Evolutionary conservation across 2,797 vertebrate species (phyloP), one percentile per base, ranked within the genome.

Genomic region (Sus cebifrons): DNA sequence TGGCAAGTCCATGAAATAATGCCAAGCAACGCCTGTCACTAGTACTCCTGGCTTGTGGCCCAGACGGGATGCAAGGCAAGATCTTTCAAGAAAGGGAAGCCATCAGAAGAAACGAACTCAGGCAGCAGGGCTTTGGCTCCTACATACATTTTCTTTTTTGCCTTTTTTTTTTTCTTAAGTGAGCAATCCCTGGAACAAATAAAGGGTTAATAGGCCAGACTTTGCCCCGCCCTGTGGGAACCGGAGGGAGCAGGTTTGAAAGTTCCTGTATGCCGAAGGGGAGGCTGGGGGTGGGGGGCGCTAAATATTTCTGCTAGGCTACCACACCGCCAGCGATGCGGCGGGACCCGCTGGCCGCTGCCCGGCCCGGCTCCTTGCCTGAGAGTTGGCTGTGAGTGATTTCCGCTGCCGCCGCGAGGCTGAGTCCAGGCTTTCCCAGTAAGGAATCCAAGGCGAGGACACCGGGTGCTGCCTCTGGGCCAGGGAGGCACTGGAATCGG

Each of bases 191-290:
- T 73, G 96, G 78, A 86, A 77, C 93, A 79, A 95, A 89, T 96
- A 97, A 97, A 98, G 96, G 96, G 97, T 98, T 98, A 98, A 97
- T 25, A 83, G 91, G 68, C 94, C 89, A 62, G 95, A 84, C 94
- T 52, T 96, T 94, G 97, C 77, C 95, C 94, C 95, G 92, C 83
- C 92, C 96, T 73, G 4, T 94, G 97, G 91, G 96, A 89, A 96
- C 95, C 93, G 83, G 2, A 71, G 89, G 10, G 78, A 94, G 95
- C 97, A 95, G 96, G 96, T 97, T 94, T 95, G 98, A 98, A 96
- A 97, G 94, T 86, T 97, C 79, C 96, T 49, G 95, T 44, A 86
- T 21, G 79, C 94, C 2, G 88, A 27, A 44, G 54, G 75, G 78
- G 77, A 56, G 87, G 85, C 96, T 0, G 71, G 56, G 73, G 85